Conservation (phyloP, 2,113 vertebrate genomes). For the Eclectus roratus region DNA sequence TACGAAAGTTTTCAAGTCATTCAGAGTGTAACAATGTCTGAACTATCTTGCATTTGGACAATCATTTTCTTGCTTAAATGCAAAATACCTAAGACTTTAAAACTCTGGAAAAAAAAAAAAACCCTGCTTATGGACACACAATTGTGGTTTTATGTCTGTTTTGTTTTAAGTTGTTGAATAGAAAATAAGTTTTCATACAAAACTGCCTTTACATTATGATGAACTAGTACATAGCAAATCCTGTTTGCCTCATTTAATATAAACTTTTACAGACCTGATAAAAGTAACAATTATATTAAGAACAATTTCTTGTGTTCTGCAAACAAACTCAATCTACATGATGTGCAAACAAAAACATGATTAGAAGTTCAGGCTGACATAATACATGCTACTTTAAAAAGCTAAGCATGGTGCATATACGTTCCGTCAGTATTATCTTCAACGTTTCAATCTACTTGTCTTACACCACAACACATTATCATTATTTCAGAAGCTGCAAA, state of each 20-base stretch:
- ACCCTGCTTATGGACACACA: not conserved
- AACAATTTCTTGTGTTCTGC: not conserved
- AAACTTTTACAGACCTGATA: conserved; percentile 7
- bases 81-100: not conserved
- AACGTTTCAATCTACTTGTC: not conserved
- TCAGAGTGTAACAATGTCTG: not conserved
- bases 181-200: not conserved
- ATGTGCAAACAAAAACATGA: not conserved
- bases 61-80: not conserved
- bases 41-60: not conserved
- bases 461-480: not conserved
- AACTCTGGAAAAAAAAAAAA: not conserved
- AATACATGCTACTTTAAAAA: not conserved
- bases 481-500: not conserved
- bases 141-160: not conserved
- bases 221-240: not conserved
- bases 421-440: not conserved
- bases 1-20: not conserved
- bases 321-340: not conserved
- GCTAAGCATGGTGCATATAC: not conserved
- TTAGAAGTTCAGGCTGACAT: not conserved
- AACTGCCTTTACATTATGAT: not conserved
- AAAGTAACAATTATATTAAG: conserved; percentile 41
- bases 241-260: conserved; percentile 24
- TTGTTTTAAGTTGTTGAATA: not conserved